Evolutionary conservation across 1,140 invertebrate species (phyloP), one percentile per base, ranked within the genome.

Genomic region (Lasioglossum baleicum): DNA sequence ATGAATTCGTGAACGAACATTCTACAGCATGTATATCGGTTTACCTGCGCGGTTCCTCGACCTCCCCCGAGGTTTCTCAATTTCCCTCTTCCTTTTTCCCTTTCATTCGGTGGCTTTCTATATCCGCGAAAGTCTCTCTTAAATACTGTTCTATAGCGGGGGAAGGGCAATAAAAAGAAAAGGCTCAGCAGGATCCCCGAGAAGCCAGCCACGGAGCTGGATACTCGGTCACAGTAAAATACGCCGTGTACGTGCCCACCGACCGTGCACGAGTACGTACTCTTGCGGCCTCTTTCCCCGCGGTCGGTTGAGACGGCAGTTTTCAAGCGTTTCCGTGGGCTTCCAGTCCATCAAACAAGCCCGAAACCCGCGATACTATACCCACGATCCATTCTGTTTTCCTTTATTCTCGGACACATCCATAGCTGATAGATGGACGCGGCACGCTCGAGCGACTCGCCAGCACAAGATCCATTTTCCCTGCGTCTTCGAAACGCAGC

Each of bases 191-290:
- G 84, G 84, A 84, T 75, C 61, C 31, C 58, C 70, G 15, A 63
- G 63, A 79, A 85, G 74, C 74, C 84, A 84, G 66, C 72, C 69
- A 64, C 70, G 67, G 53, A 53, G 80, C 67, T 85, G 71, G 84
- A 85, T 85, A 85, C 75, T 85, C 84, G 74, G 84, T 79, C 83
- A 72, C 75, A 85, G 83, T 85, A 84, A 35, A 35, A 85, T 85
- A 69, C 61, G 71, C 61, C 73, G 83, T 80, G 82, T 84, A 79
- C 76, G 81, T 83, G 83, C 48, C 84, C 83, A 81, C 22, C 66
- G 72, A 31, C 68, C 83, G 83, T 85, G 42, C 80, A 85, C 80
- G 67, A 85, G 84, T 85, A 56, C 26, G 75, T 79, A 79, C 80
- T 82, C 75, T 79, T 71, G 72, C 67, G 22, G 68, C 68, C 65